Percentiles rank a stretch among this genome's conserved stretches.
These are phyloP conservation scores for Microctonus aethiopoides DNA, from an alignment of 2,888 invertebrate genomes.

Conservation along the genomic window DNA sequence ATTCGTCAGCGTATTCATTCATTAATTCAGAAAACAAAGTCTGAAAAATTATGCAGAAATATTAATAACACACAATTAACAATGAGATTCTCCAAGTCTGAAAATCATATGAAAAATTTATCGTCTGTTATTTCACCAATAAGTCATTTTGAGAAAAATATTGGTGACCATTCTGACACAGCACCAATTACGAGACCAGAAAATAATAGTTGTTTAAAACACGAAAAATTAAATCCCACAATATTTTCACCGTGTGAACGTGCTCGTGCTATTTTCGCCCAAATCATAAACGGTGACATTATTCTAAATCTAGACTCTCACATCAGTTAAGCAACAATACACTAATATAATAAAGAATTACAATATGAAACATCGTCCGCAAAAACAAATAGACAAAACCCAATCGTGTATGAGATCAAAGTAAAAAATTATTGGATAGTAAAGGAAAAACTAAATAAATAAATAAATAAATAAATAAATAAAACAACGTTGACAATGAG, in stretches of 20 bases:
- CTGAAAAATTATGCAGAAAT: slow-evolving; percentile 54
- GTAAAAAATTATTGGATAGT: slow-evolving; percentile 11
- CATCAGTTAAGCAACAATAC: slow-evolving; percentile 31
- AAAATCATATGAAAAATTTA: slow-evolving; percentile 48
- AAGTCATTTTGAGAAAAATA: slow-evolving; percentile 51
- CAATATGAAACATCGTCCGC: not conserved
- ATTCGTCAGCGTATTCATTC: slow-evolving; percentile 51
- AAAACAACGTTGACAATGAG: no score
- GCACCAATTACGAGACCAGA: slow-evolving; percentile 29
- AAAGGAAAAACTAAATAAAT: not conserved
- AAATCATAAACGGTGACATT: slow-evolving; percentile 54
- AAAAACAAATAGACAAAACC: not conserved
- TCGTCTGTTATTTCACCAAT: slow-evolving; percentile 44
- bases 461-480: not conserved
- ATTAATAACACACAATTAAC: slow-evolving; percentile 35
- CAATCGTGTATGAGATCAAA: not conserved
- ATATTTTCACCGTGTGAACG: slow-evolving; percentile 46
- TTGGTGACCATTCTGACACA: slow-evolving; percentile 51
- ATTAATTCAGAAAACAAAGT: slow-evolving; percentile 61
- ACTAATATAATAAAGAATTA: not conserved
- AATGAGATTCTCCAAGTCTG: slow-evolving; percentile 55
- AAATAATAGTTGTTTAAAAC: not conserved
- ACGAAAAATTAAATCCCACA: slow-evolving; percentile 12
- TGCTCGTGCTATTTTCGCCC: slow-evolving; percentile 59
- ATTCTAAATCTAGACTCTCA: slow-evolving; percentile 44